Evolutionary conservation across 2,113 vertebrate species (phyloP), one percentile per base, ranked within the genome.

Genomic region (Climacteris rufus): DNA sequence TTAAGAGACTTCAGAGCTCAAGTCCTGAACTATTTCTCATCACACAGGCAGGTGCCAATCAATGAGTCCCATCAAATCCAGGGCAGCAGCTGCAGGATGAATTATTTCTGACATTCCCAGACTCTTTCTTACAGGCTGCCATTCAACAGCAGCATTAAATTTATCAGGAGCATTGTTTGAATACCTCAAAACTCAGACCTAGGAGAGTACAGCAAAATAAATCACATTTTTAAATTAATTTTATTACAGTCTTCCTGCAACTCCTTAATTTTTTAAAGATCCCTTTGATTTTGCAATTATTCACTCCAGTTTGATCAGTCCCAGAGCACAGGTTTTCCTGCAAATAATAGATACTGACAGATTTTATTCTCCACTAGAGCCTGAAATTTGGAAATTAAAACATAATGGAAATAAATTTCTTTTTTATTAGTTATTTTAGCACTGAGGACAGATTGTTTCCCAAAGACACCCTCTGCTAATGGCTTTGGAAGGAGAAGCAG

Each of bases 341-440:
- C 79, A 88, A 93, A 74, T 86, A 94, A 93, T 4, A 75, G 6
- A 78, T 52, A 56, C 63, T 68, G 94, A 81, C 68, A 95, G 84
- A 94, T 96, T 97, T 95, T 95, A 87, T 94, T 88, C 92, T 96
- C 92, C 90, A 92, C 60, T 87, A 82, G 95, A 96, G 94, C 94
- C 56, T 93, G 93, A 96, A 96, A 95, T 89, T 50, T 64, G 78
- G 64, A 95, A 95, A 90, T 90, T 95, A 96, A 93, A 90, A 57
- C 1, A 8, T 59, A 95, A 95, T 70, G 68, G 68, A 91, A 93
- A 93, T 88, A 95, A 90, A 97, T 96, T 77, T 88, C 35, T 57
- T 77, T 93, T 96, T 94, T 94, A 96, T 97, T 94, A 92, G 85
- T 87, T 93, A 65, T 93, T 95, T 93, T 89, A 95, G 94, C 68